Evolutionary conservation across 2,113 vertebrate genomes (phyloP), one percentile per base, ranked within the genome.

Genomic region (Daboia siamensis): DNA sequence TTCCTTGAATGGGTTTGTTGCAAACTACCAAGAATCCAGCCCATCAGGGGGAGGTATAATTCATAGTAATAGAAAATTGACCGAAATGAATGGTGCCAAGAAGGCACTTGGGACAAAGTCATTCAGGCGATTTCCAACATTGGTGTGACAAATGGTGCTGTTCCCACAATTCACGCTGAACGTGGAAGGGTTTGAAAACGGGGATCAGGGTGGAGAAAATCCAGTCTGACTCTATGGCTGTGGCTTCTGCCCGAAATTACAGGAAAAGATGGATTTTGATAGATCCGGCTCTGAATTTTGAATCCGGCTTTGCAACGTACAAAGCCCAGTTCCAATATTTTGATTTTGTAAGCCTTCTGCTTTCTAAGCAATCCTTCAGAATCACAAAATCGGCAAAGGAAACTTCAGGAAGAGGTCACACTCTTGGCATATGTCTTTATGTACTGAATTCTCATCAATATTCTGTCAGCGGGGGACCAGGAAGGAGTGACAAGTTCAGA

Each of bases 401-500:
- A 95, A 51, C 89, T 90, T 93, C 90, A 91, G 87, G 48, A 93
- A 87, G 84, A 89, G 48, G 39, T 26, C 86, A 56, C 26, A 5
- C 94, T 94, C 57, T 88, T 54, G 55, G 86, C 86, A 29, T 7
- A 0, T 39, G 39, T 26, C 11, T 64, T 39, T 33, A 39, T 74
- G 87, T 52, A 86, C 52, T 89, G 54, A 87, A 93, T 86, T 91
- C 89, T 86, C 85, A 20, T 13, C 94, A 95, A 86, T 92, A 69
- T 69, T 90, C 87, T 90, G 44, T 44, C 46, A 95, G 80, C 84
- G 89, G 91, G 84, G 93, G 90, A 24, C 23, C 8, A 26, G 94
- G 94, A 95, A 91, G 92, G 94, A 93, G 95, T 84, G 84, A 33
- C 91, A 51, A 57, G 46, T 33, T 94, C 94, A 91, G 84, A 95